Evolutionary conservation across 2,888 invertebrate genomes (phyloP).

Genomic region (Exephanes ischioxanthus): DNA sequence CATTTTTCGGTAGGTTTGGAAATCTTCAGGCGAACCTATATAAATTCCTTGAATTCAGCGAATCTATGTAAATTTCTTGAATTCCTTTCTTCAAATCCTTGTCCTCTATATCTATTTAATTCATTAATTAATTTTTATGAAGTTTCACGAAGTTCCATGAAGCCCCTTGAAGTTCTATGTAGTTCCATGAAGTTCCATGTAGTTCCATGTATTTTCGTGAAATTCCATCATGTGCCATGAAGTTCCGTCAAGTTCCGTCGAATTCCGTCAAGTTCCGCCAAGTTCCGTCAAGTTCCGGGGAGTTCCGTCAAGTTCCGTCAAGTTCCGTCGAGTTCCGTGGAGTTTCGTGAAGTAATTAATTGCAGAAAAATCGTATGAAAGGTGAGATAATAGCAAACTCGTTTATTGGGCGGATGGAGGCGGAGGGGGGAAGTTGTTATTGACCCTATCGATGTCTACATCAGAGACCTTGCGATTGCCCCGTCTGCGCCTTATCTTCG

Average conservation of each 20-base stretch:
- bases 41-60: background rate
- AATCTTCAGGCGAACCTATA: background rate
- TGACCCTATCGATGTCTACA: slow-evolving; percentile 22
- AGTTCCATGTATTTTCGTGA: no score
- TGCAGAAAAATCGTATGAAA: background rate
- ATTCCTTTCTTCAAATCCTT: no score
- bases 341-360: background rate
- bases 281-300: no score
- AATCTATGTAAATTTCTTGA: background rate
- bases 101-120: no score
- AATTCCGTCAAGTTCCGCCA: no score
- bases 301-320: no score
- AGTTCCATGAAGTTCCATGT: no score
- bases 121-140: no score
- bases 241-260: no score
- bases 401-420: background rate
- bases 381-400: background rate
- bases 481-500: slow-evolving; percentile 30
- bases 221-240: no score
- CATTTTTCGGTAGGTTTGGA: background rate
- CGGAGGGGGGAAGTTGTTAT: background rate
- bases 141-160: no score
- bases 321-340: no score
- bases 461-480: slow-evolving; percentile 18
- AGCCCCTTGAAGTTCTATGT: background rate